Base-by-base conservation (phyloP, 2,888 invertebrate genomes). In the Crossocerus cetratus region DNA sequence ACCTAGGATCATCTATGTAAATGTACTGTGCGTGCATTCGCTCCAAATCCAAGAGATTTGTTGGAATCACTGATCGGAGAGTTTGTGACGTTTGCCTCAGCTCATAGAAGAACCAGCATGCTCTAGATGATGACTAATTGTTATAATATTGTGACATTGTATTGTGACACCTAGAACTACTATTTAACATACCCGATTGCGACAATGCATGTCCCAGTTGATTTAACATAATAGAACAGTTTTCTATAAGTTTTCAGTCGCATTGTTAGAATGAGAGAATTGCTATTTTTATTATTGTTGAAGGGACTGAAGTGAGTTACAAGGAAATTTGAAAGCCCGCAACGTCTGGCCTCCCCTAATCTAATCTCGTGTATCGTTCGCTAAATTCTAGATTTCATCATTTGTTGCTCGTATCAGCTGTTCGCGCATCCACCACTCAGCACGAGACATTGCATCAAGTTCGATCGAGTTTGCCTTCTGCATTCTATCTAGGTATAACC, bases 1-100 rank as follows among this genome's bases (percentile, higher is more conserved):
- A 89, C 59, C 84, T 78, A 32, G 90, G 92, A 83, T 92, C 92
- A 80, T 92, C 92, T 8, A 93, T 90, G 78, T 92, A 93, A 81
- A 93, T 92, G 80, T 92, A 93, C 76, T 92, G 92, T 0, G 92
- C 91, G 53, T 87, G 88, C 54, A 88, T 83, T 68, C 88, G 88
- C 20, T 91, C 91, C 43, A 89, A 74, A 72, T 90, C 87, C 18
- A 91, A 80, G 53, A 88, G 90, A 83, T 85, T 91, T 71, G 84
- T 85, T 45, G 91, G 86, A 61, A 92, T 86, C 69, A 90, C 82
- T 45, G 90, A 90, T 1, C 90, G 86, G 1, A 92, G 81, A 61
- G 89, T 87, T 57, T 87, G 84, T 32, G 86, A 84, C 11, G 86
- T 84, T 54, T 87, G 84, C 42, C 84, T 81, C n/a, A 88, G 53